A percentile compares a stretch with the other conserved stretches of the same genome.
Evolutionary conservation across 2,797 vertebrate species (phyloP).

Genomic region (Sebastes oblongus): DNA sequence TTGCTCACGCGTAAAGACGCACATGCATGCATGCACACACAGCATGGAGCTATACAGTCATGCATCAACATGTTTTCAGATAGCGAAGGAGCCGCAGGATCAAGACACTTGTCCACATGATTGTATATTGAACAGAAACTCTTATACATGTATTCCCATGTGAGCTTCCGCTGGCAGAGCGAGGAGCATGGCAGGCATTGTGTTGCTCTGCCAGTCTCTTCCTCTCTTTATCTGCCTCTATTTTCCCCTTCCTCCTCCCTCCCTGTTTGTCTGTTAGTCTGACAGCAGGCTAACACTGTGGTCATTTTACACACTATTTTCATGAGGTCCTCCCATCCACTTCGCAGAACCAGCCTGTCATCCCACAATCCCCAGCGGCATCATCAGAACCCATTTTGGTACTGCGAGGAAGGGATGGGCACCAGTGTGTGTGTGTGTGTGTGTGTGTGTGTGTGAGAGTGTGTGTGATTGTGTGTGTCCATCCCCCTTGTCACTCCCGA

Average conservation of each 20-base stretch:
- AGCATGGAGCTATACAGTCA: slow-evolving; percentile 23
- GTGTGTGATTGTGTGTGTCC: slow-evolving; percentile 46
- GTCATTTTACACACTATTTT: slow-evolving; percentile 67
- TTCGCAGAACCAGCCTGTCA: slow-evolving; percentile 62
- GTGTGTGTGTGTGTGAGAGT: slow-evolving; percentile 35
- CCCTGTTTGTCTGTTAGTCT: slow-evolving; percentile 44
- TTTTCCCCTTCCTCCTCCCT: slow-evolving; percentile 7
- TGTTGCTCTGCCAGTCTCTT: slow-evolving; percentile 33
- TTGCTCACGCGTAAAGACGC: slow-evolving; percentile 60
- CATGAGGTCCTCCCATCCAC: slow-evolving; percentile 65
- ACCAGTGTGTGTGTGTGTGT: slow-evolving; percentile 18
- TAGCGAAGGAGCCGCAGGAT: slow-evolving; percentile 13
- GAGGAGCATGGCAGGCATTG: slow-evolving; percentile 28
- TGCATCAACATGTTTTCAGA: slow-evolving; percentile 25
- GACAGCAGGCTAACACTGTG: slow-evolving; percentile 60
- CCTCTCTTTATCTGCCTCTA: slow-evolving; percentile 5
- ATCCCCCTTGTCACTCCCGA: slow-evolving; percentile 64
- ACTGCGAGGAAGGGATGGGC: slow-evolving; percentile 48
- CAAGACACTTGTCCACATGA: slow-evolving; percentile 33
- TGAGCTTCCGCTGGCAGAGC: slow-evolving; percentile 46
- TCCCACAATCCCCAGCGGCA: slow-evolving; percentile 56
- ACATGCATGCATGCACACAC: slow-evolving; percentile 57
- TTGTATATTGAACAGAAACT: slow-evolving; percentile 16
- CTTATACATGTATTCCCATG: slow-evolving; percentile 17
- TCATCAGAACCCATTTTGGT: slow-evolving; percentile 63